Evolutionary conservation across 2,113 vertebrate species (phyloP).

Genomic region (Holacanthus passer): DNA sequence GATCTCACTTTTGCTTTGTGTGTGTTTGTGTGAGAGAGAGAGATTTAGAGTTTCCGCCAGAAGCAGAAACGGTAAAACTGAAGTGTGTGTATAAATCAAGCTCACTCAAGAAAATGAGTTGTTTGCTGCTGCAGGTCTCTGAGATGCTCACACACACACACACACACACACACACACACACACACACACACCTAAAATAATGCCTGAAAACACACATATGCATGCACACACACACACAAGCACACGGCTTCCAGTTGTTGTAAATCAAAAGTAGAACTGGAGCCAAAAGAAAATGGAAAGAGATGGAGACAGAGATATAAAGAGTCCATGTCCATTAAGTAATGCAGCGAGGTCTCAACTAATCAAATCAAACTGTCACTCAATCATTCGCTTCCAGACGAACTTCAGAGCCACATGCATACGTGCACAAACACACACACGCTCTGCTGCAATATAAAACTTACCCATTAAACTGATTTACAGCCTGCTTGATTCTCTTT

Average conservation of each 20-base stretch:
- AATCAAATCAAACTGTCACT: slow-evolving; percentile 64
- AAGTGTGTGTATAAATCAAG: slow-evolving; percentile 63
- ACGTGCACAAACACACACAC: slow-evolving; percentile 16
- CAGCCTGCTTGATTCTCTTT: slow-evolving; percentile 27
- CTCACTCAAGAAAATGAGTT: slow-evolving; percentile 68
- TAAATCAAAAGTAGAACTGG: slow-evolving; percentile 60
- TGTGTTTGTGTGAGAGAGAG: not conserved
- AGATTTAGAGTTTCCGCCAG: slow-evolving; percentile 42
- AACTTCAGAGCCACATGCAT: slow-evolving; percentile 33
- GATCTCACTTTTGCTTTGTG: not conserved
- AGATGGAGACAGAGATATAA: slow-evolving; percentile 45
- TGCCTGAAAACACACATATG: slow-evolving; percentile 5
- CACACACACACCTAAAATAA: not conserved
- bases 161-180: slow-evolving; percentile 6
- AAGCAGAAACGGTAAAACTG: slow-evolving; percentile 38
- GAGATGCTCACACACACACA: not conserved
- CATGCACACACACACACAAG: slow-evolving; percentile 9
- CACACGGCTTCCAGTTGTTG: slow-evolving; percentile 9
- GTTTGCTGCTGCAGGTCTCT: slow-evolving; percentile 31
- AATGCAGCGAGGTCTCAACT: slow-evolving; percentile 54
- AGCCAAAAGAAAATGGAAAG: slow-evolving; percentile 53
- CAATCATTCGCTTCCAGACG: slow-evolving; percentile 21
- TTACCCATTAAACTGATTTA: slow-evolving; percentile 45
- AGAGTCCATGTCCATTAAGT: slow-evolving; percentile 64
- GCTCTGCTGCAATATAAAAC: slow-evolving; percentile 11